Evolutionary conservation across 2,888 invertebrate species (phyloP), one percentile per base, ranked within the genome.

Genomic region (Papilio elwesi): DNA sequence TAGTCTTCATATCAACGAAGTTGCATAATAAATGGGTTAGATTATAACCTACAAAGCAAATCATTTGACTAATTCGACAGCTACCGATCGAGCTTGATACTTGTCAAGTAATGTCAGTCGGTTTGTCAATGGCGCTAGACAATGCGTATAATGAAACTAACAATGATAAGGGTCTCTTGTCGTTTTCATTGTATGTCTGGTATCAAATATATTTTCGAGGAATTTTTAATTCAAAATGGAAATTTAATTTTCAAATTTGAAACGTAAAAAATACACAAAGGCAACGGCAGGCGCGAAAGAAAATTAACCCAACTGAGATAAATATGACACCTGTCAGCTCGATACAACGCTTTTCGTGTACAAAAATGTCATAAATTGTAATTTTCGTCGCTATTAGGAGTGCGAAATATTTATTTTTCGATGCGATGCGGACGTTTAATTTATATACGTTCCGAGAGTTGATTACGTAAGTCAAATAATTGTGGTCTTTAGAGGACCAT

Each of bases 301-400:
- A 64, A 69, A 70, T 64, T 70, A 48, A 47, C 70, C 53, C 51
- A 52, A 64, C 55, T 47, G 64, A 53, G 70, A 70, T 70, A 70
- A 64, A 70, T 53, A 70, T 70, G 70, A 70, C 55, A 36, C 64
- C 70, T 70, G 70, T 64, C 70, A 70, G 53, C 70, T 55, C 63
- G 64, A 64, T 55, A 70, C 64, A 70, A 63, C 48, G 70, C 47
- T 64, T 48, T 55, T 64, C 55, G 47, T 55, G 63, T 64, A 36
- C 70, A 64, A 55, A 70, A 64, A 63, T n/a, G 64, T 12, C 64
- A 55, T 64, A 70, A 64, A 64, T 70, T 70, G 51, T 70, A 70
- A 64, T 70, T 64, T 64, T 51, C 59, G 38, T 43, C 13, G 51
- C 51, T 63, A 53, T 47, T 52, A 36, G 6, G 11, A 52, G 13